Evolutionary conservation across 2,797 vertebrate species (phyloP), one percentile per base, ranked within the genome.

Genomic region (Enteromius fasciolatus): DNA sequence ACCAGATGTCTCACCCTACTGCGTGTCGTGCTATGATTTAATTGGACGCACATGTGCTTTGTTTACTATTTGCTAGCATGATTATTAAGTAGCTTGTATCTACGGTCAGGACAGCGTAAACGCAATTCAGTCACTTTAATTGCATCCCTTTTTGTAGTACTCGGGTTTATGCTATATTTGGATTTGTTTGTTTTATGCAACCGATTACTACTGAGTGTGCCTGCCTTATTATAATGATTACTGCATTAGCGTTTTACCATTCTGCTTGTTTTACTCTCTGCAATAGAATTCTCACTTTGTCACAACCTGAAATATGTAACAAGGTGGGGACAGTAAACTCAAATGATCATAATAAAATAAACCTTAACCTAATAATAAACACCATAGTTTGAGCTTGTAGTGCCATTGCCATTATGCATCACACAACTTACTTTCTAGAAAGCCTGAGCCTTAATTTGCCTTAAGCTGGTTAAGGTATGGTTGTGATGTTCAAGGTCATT

Each of bases 21-120:
- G 3, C 5, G 41, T 25, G 44, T 3, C 3, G 10, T 67, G 15
- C 33, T 3, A 12, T 10, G 3, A 18, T 61, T 17, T 44, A 76
- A 76, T 61, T 76, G 52, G 25, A 76, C 20, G 23, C 36, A 44
- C 74, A 54, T 76, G 23, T 39, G 14, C 15, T 75, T 39, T 25
- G 52, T 23, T 76, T 3, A 76, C 23, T 18, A 8, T 36, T 44
- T 23, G 36, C 15, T 17, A 63, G 5, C 23, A 8, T 59, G 52
- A 25, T 41, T 41, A 36, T 59, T 25, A 36, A 54, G 20, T 25
- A 5, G 33, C 36, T 6, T 52, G 20, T 1, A 20, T 74, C 11
- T 36, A n/a, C 12, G 14, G 12, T 39, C 12, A 36, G n/a, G 31
- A 36, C n/a, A 54, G 31, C 36, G 11, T 33, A n/a, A 14, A n/a